These are phyloP conservation scores for Microtus oregoni DNA, from an alignment of 2,113 vertebrate genomes.

Conservation along the genomic window DNA sequence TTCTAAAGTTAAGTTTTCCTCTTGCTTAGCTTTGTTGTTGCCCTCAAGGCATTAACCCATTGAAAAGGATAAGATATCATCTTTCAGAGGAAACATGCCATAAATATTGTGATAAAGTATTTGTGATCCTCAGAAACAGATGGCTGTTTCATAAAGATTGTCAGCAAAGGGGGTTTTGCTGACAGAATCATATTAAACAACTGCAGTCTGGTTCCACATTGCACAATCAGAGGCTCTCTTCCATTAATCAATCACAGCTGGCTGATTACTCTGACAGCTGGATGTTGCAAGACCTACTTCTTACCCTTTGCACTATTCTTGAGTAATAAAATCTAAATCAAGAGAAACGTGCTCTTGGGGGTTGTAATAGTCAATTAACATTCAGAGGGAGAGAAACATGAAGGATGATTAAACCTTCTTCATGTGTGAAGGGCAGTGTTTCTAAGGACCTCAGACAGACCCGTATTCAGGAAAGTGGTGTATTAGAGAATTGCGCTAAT, in stretches of 20 bases:
- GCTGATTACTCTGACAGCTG: conserved; percentile 81
- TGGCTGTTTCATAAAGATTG: conserved; percentile 84
- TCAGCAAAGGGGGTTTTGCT: conserved; percentile 84
- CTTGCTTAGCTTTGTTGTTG: conserved; percentile 83
- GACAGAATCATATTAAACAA: conserved; percentile 84
- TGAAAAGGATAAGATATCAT: conserved; percentile 83
- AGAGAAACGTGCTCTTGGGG: not conserved
- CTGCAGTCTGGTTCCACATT: conserved; percentile 54
- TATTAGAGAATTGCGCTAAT: not conserved
- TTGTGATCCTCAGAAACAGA: conserved; percentile 87
- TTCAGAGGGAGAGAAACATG: not conserved
- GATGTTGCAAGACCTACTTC: conserved; percentile 71
- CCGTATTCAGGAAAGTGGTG: not conserved
- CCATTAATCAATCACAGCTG: conserved; percentile 84
- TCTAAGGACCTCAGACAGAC: not conserved
- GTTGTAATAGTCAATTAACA: not conserved
- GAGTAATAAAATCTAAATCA: conserved; percentile 61
- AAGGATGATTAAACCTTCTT: not conserved
- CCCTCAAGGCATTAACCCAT: conserved; percentile 83
- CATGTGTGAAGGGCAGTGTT: not conserved
- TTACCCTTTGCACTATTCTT: conserved; percentile 73
- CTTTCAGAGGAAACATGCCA: conserved; percentile 83
- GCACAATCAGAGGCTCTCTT: conserved; percentile 75
- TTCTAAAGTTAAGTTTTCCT: conserved; percentile 83
- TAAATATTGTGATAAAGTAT: conserved; percentile 89